Evolutionary conservation across 2,797 vertebrate genomes (phyloP), one percentile per base, ranked within the genome.

Genomic region (Ibycter americanus): DNA sequence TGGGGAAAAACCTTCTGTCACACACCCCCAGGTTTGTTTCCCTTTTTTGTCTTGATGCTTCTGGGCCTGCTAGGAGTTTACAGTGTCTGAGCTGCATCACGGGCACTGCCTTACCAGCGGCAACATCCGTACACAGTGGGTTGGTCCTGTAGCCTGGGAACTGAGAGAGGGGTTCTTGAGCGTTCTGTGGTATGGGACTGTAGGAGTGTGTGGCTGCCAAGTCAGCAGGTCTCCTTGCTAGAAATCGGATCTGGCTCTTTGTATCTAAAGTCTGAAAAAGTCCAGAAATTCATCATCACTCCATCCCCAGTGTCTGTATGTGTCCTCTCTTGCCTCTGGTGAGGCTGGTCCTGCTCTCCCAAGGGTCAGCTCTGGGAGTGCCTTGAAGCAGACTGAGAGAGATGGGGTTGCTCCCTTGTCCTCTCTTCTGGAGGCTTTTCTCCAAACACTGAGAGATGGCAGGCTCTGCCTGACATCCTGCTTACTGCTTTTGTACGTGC

Each of bases 381-480:
- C 46, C 32, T 0, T 3, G 52, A 55, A 89, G 49, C 34, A 76
- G 73, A 32, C 16, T 62, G 46, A 59, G 32, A 71, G 44, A 81
- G 62, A 29, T 1, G 1, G n/a, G n/a, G 20, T 25, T 90, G 51
- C n/a, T 78, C 38, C 34, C 72, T 73, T 67, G n/a, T 34, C 58
- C 40, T 71, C 59, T 46, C 74, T 62, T 88, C n/a, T 81, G 34
- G 14, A 78, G 47, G 65, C 61, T 78, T 74, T 55, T 67, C 25
- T 58, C 47, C 3, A 6, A 59, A 21, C 38, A 7, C 3, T 0
- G 6, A 36, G 52, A 56, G 71, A 25, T 0, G 3, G 55, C 52
- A 29, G 93, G 52, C 73, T 81, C 62, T 77, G 52, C 63, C 76
- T 15, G 67, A 49, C 46, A 21, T 22, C 32, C 56, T n/a, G 46